Evolutionary conservation across 2,113 vertebrate genomes (phyloP), one percentile per base, ranked within the genome.

Genomic region (Pollimyrus isidori): DNA sequence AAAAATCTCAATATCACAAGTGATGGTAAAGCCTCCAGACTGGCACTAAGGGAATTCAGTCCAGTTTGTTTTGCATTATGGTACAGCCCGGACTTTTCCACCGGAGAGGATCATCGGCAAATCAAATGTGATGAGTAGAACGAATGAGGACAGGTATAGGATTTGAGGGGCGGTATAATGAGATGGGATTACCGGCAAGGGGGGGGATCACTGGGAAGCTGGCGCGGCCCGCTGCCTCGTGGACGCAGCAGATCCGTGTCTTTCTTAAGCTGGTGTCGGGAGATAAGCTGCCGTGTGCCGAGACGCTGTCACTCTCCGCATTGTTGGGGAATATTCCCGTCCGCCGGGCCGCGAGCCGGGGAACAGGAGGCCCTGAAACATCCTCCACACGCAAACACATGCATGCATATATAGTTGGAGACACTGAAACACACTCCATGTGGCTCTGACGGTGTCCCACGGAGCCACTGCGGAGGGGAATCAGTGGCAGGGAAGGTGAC

Each of bases 111-210:
- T 90, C 87, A 88, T 30, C 26, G 87, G 90, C 30, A 62, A 90
- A 88, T 86, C 88, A 89, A 65, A 91, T 91, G 69, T 86, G 85
- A 91, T 69, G 80, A 86, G 86, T 88, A 87, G 86, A 88, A 26
- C 9, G 73, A 21, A 56, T 89, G 87, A 90, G 86, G 90, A 86
- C 86, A 90, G 88, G 88, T 91, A 90, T 85, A 88, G 90, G 89
- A 91, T 85, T 69, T 87, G 89, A 84, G 19, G 82, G 45, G 82
- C 17, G 82, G 42, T 48, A 90, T 89, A 76, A 90, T 87, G 89
- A 93, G 89, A 90, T 65, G 69, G 91, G 90, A 90, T 92, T 91
- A 91, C 52, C 90, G 88, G 89, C 91, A 91, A 82, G 80, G 85
- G 80, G 85, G 23, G 10, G 21, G 82, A 42, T 62, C 88, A 46